Evolutionary conservation across 2,888 invertebrate species (phyloP).

Genomic region (Biston betularia): DNA sequence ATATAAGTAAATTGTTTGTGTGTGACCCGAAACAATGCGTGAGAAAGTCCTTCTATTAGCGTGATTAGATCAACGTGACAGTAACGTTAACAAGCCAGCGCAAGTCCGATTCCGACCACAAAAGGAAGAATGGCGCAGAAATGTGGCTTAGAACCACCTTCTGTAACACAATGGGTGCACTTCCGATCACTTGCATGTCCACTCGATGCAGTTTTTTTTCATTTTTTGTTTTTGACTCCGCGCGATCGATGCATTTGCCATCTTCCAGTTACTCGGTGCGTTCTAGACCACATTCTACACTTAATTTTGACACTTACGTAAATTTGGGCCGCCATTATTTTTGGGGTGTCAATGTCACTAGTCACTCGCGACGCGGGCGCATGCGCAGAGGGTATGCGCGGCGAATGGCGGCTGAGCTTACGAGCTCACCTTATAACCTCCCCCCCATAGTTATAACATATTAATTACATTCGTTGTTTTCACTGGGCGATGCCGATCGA

Average conservation of each 20-base stretch:
- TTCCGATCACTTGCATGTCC: conserved; percentile 43
- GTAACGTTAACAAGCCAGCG: conserved; percentile 43
- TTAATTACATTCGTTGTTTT: conserved; percentile 81
- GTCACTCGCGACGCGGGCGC: conserved; percentile 78
- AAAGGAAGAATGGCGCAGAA: conserved; percentile 68
- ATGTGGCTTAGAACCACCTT: conserved; percentile 79
- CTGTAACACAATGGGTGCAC: conserved; percentile 48
- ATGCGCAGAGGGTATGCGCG: conserved; percentile 78
- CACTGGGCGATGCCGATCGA: conserved; percentile 66
- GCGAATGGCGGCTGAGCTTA: conserved; percentile 72
- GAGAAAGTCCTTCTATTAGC: conserved; percentile 47
- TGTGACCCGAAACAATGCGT: conserved; percentile 42
- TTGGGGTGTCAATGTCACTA: conserved; percentile 74
- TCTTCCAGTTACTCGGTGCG: conserved; percentile 58
- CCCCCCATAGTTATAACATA: conserved; percentile 80
- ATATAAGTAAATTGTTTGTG: conserved; percentile 34
- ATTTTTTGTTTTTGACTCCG: too few species aligned
- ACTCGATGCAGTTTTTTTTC: conserved; percentile 51
- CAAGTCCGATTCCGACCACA: conserved; percentile 29
- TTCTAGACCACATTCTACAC: conserved; percentile 79
- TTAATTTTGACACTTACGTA: conserved; percentile 81
- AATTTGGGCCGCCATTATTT: conserved; percentile 82
- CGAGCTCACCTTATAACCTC: conserved; percentile 75
- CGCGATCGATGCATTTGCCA: too few species aligned
- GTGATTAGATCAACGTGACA: conserved; percentile 39